A percentile compares a stretch with the other conserved stretches of the same genome.
Evolutionary conservation across 2,113 vertebrate species (phyloP).

Genomic region (Antechinus stuartii): DNA sequence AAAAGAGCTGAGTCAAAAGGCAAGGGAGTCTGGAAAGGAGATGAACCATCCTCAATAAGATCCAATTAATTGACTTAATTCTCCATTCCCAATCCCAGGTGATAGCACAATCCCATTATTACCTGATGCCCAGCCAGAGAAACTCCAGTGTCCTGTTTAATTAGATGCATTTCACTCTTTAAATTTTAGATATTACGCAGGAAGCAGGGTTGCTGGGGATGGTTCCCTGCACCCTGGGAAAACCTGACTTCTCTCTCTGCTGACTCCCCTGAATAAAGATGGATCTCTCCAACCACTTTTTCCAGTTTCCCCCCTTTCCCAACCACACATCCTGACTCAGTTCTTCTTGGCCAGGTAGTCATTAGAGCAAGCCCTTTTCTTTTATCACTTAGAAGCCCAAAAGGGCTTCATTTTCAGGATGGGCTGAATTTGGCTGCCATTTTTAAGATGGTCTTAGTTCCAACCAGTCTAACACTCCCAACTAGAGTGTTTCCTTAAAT

Average conservation of each 20-base stretch:
- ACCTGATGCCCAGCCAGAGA: neutral
- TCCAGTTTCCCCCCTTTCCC: neutral
- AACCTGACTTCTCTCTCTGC: neutral
- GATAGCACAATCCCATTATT: neutral
- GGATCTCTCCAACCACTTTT: neutral
- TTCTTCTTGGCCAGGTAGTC: neutral
- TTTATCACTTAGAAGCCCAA: neutral
- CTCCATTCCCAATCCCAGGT: neutral
- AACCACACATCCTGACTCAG: neutral
- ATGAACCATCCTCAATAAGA: neutral
- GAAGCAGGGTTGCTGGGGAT: neutral
- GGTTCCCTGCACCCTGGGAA: fast-evolving
- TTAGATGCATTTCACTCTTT: conserved; percentile 35
- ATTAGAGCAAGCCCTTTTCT: neutral
- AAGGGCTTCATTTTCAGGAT: neutral
- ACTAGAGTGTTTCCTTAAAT: neutral
- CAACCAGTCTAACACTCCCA: neutral
- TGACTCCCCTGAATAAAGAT: neutral
- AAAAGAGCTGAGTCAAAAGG: neutral
- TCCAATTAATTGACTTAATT: neutral
- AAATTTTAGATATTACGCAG: conserved; percentile 8
- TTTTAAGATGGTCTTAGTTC: neutral
- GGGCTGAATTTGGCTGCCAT: neutral
- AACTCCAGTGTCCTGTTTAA: neutral
- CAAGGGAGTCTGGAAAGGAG: neutral